Evolutionary conservation across 2,797 vertebrate species (phyloP).

Genomic region (Alfaro cultratus): DNA sequence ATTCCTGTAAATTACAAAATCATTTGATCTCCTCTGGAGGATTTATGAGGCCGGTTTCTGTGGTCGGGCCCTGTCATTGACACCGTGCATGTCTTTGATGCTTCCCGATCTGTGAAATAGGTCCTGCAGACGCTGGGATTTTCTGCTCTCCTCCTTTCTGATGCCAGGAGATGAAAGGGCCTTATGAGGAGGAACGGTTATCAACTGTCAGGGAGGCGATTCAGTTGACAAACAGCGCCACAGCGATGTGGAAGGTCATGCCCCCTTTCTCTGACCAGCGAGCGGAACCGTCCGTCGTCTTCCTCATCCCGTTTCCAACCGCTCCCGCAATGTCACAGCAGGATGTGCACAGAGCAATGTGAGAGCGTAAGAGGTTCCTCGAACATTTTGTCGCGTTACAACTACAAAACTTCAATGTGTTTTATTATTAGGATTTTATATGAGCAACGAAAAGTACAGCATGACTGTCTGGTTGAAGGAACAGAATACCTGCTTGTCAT

Average conservation of each 20-base stretch:
- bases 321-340: constrained; percentile 28
- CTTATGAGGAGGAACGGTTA: constrained; percentile 47
- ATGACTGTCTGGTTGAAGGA: not conserved
- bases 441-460: not conserved
- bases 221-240: constrained; percentile 48
- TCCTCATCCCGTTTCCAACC: constrained; percentile 43
- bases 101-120: constrained; percentile 72
- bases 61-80: constrained; percentile 48
- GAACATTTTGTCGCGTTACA: not conserved
- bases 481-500: not conserved
- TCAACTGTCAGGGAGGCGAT: constrained; percentile 58
- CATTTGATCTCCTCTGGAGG: constrained; percentile 44
- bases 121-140: constrained; percentile 46
- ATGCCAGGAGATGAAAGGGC: constrained; percentile 26
- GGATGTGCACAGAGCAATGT: not conserved
- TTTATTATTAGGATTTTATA: not conserved
- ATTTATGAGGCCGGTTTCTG: constrained; percentile 51
- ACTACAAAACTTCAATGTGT: not conserved
- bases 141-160: constrained; percentile 13
- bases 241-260: constrained; percentile 13
- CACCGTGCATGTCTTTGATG: constrained; percentile 58
- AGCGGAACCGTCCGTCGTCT: constrained; percentile 31
- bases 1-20: constrained; percentile 33
- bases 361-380: not conserved
- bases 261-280: constrained; percentile 16